Percentiles rank a stretch among this genome's conserved stretches.
These are phyloP conservation scores for Eumacrocentrus americanus DNA, from an alignment of 2,888 invertebrate species.

Conservation along the genomic window DNA sequence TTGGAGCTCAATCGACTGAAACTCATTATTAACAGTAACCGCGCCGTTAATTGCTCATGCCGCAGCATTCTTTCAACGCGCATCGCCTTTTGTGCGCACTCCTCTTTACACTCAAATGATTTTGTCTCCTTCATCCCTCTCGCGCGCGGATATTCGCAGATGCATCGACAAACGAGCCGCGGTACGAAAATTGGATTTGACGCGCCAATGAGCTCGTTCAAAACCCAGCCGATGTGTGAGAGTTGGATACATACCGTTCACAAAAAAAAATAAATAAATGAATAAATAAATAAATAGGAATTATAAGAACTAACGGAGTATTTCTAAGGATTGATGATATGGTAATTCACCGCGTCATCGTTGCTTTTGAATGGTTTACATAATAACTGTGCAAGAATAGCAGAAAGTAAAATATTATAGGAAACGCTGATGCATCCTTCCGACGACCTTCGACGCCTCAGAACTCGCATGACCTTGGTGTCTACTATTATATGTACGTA, in stretches of 20 bases:
- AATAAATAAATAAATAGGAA: too few species aligned
- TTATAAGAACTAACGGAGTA: too few species aligned
- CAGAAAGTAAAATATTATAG: too few species aligned
- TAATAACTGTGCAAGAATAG: too few species aligned
- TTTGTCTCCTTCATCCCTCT: background rate
- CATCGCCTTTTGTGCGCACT: background rate
- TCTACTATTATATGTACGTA: too few species aligned
- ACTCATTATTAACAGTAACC: conserved; percentile 28
- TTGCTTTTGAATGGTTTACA: too few species aligned
- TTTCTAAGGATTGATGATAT: too few species aligned
- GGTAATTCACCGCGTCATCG: too few species aligned
- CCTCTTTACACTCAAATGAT: conserved; percentile 9
- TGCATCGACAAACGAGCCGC: conserved; percentile 8
- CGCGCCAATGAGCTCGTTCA: background rate
- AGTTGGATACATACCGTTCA: background rate
- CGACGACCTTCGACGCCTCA: background rate
- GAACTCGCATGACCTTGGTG: background rate
- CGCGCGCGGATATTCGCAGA: background rate
- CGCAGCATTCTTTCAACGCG: conserved; percentile 1
- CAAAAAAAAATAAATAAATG: background rate
- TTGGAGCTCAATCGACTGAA: conserved; percentile 25
- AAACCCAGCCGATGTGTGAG: background rate
- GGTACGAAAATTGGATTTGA: background rate
- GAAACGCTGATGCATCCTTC: too few species aligned
- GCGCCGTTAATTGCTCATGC: conserved; percentile 32